Evolutionary conservation across 2,113 vertebrate species (phyloP).

Genomic region (Phalacrocorax carbo): DNA sequence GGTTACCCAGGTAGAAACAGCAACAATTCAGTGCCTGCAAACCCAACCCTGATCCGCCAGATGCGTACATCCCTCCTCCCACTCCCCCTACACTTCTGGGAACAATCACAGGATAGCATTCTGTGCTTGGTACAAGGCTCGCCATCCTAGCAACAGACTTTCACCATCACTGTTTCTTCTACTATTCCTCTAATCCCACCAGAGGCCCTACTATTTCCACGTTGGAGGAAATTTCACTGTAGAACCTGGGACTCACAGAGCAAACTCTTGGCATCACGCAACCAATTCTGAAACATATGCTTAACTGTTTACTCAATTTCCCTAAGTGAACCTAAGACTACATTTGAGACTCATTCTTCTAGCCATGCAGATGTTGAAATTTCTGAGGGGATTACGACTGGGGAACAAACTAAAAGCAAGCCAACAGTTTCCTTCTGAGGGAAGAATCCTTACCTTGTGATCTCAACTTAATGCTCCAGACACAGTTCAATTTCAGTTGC

Average conservation of each 20-base stretch:
- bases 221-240: not conserved
- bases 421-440: not conserved
- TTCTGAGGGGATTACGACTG: not conserved
- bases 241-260: not conserved
- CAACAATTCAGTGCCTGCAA: not conserved
- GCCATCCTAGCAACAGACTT: not conserved
- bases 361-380: not conserved
- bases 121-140: not conserved
- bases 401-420: not conserved
- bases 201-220: not conserved
- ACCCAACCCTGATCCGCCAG: not conserved
- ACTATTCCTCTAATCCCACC: not conserved
- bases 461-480: not conserved
- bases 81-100: not conserved
- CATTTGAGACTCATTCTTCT: not conserved
- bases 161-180: not conserved
- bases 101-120: not conserved
- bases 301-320: not conserved
- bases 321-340: not conserved
- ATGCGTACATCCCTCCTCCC: not conserved
- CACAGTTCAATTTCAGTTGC: not conserved
- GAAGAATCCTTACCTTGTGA: not conserved
- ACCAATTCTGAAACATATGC: not conserved
- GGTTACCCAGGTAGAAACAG: not conserved
- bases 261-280: not conserved